Evolutionary conservation across 2,888 invertebrate species (phyloP), one percentile per base, ranked within the genome.

Genomic region (Griposia aprilina): DNA sequence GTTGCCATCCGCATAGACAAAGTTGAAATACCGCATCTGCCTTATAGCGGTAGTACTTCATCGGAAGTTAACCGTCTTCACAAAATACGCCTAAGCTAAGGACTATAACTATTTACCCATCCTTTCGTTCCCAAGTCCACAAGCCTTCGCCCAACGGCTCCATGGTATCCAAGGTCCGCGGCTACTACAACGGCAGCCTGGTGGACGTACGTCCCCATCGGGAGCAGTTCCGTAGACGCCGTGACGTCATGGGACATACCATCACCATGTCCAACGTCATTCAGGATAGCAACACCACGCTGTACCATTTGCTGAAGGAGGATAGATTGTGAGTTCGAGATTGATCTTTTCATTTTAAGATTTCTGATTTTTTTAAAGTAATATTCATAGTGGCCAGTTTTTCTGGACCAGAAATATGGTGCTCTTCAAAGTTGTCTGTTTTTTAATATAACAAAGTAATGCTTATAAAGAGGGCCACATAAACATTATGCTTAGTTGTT

Each of bases 251-350:
- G 92, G 93, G 95, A 0, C 93, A 94, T 75, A 86, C 93, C 0
- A 80, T 96, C 10, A 94, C 93, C 1, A 94, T 96, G 93, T 89
- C 94, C n/a, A 94, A 94, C 60, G 95, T 94, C 1, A 93, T 96
- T 59, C 94, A 94, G 74, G 95, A 96, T 70, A 95, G 93, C 73
- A 96, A 96, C 78, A 87, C 88, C 0, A 92, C 95, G 0, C 83
- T 80, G 45, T 90, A 93, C 30, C 94, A 95, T 85, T 77, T 96
- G 45, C 90, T 92, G 0, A 89, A 88, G 62, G 95, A 96, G 74
- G 93, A 95, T 78, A 88, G 93, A 79, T 69, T 93, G 96, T 96
- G 81, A 94, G 94, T 82, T 36, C 5, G 3, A 57, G 63, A 69
- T 45, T 66, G 23, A 0, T 77, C 30, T 67, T 66, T 70, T 69